Percentiles rank a stretch among this genome's conserved stretches.
Conservation (phyloP, 1,140 invertebrate species). For the Holotrichia oblita region DNA sequence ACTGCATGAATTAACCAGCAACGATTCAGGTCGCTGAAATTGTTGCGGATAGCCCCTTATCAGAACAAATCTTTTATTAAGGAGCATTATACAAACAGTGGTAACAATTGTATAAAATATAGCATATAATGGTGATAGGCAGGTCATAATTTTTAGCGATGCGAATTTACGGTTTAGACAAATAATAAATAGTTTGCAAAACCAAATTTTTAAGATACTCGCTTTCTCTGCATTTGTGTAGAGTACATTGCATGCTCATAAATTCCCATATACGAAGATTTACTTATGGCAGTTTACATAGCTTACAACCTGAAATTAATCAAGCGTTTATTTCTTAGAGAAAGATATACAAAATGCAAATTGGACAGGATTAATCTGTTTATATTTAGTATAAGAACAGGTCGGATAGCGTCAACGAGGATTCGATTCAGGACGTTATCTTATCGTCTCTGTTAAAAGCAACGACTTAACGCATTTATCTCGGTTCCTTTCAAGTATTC, state of each 20-base stretch:
- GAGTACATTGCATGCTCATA: background rate
- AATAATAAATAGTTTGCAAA: background rate
- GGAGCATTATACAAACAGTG: no score
- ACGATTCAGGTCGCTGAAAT: no score
- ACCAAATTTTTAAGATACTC: background rate
- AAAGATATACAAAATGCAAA: conserved; percentile 8
- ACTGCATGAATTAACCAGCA: no score
- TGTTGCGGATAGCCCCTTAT: no score
- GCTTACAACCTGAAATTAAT: background rate
- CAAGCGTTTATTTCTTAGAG: background rate
- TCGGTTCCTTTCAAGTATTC: background rate
- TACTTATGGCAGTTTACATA: no score
- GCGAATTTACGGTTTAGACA: no score
- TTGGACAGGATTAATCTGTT: conserved; percentile 8
- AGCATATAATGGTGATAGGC: no score
- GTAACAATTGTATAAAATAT: no score
- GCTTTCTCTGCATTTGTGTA: background rate
- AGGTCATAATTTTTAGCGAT: no score
- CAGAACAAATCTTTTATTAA: no score
- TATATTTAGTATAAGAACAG: background rate
- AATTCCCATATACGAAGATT: background rate
- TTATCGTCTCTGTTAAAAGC: background rate
- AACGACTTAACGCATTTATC: conserved; percentile 3
- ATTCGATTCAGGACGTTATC: background rate
- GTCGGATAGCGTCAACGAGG: background rate